Evolutionary conservation across 2,797 vertebrate genomes (phyloP).

Genomic region (Sebastes iracundus): DNA sequence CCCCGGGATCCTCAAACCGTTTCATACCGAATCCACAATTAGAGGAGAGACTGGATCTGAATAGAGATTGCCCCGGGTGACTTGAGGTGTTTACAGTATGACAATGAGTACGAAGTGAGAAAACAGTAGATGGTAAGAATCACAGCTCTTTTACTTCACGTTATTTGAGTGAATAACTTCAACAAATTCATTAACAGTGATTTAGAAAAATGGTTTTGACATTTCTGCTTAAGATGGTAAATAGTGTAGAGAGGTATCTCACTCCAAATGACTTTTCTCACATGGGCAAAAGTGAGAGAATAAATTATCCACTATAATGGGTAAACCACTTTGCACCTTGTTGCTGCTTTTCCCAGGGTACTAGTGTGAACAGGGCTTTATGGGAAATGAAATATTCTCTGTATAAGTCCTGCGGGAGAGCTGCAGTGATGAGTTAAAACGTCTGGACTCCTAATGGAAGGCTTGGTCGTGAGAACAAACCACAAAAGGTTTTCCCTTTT

Average conservation of each 20-base stretch:
- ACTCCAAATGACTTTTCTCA: constrained; percentile 52
- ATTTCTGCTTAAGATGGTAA: constrained; percentile 10
- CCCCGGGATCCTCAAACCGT: constrained; percentile 2
- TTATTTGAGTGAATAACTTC: background rate
- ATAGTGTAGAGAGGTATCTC: background rate
- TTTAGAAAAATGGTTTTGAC: background rate
- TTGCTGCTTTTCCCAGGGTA: constrained; percentile 56
- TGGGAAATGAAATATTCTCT: constrained; percentile 62
- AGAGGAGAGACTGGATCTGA: background rate
- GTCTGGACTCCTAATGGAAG: constrained; percentile 67
- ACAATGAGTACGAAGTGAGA: background rate
- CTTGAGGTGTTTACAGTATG: background rate
- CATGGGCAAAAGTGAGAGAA: constrained; percentile 52
- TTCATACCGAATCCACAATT: constrained; percentile 24
- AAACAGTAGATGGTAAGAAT: background rate
- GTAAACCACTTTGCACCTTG: constrained; percentile 79
- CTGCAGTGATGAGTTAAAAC: constrained; percentile 69
- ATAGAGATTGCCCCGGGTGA: constrained; percentile 6
- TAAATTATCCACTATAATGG: constrained; percentile 60
- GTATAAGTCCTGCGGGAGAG: constrained; percentile 39
- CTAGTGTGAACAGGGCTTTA: constrained; percentile 66
- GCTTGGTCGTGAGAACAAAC: constrained; percentile 48
- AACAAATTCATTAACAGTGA: constrained; percentile 15
- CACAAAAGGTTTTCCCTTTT: constrained; percentile 22
- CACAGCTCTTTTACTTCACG: background rate